Evolutionary conservation across 2,888 invertebrate genomes (phyloP), one percentile per base, ranked within the genome.

Genomic region (Geotrupes spiniger): DNA sequence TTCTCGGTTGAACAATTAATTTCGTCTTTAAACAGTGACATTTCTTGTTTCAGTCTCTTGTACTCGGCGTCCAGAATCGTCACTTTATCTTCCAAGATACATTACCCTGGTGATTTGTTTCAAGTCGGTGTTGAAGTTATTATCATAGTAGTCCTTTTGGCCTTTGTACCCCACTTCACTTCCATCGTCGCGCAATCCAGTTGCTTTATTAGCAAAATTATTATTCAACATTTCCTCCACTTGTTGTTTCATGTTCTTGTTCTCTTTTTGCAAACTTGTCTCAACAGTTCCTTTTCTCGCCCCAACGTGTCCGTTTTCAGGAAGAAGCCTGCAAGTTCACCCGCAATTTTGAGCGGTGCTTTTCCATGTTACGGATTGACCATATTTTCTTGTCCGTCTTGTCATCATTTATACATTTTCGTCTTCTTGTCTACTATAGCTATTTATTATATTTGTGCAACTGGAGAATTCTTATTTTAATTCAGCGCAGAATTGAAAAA

Each of bases 111-210:
- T 59, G 3, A 63, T 49, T 36, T 48, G 50, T 33, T 66, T 64
- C 21, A 70, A 39, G 36, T 67, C 62, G 9, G 57, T 49, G 16
- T 61, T 63, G 4, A 66, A 44, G 16, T 56, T 51, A 67, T 69
- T 1, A 62, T 62, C 16, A 71, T 46, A 1, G 69, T 66, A 4
- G 58, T 28, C 42, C 68, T 69, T 45, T 69, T 70, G 4, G 65
- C 62, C 51, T 64, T 56, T 1, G 67, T 69, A 50, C 67, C 69
- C 14, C 51, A 43, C 42, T 64, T 66, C 36, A 70, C 63, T 44
- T 70, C 70, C 52, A 63, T 68, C 0, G 67, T 65, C 2, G 69
- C 69, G 4, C 54, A 61, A 43, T 71, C 70, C 39, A 71, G 38
- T 27, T 65, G 57, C 42, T 64, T 66, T 12, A 69, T 46, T 12